A percentile compares a stretch with the other conserved stretches of the same genome.
These are phyloP conservation scores for Lepidurus arcticus DNA, from an alignment of 1,140 invertebrate species.

Conservation along the genomic window DNA sequence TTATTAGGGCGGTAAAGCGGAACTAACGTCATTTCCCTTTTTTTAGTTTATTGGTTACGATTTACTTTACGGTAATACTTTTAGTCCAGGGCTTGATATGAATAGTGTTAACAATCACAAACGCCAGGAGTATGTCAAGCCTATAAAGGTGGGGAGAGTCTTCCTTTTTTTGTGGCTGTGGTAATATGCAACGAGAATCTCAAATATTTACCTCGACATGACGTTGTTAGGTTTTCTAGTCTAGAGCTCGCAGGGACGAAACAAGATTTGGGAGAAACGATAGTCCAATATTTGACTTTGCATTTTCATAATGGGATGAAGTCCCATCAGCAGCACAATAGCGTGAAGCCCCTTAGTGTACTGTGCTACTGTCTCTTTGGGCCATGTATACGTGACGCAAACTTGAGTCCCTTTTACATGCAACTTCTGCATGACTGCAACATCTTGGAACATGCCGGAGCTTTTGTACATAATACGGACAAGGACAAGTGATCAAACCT, in stretches of 20 bases:
- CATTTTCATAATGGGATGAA: background rate
- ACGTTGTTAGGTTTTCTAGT: background rate
- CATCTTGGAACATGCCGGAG: background rate
- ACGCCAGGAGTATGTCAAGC: too few species aligned
- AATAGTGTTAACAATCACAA: too few species aligned
- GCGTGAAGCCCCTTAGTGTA: background rate
- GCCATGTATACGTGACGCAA: background rate
- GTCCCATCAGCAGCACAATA: constrained; percentile 12
- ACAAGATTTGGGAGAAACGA: background rate
- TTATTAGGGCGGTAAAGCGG: background rate
- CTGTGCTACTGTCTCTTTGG: background rate
- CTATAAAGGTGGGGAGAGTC: too few species aligned
- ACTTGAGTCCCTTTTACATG: background rate
- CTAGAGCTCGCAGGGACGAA: background rate
- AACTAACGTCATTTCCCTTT: constrained; percentile 13
- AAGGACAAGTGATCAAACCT: background rate
- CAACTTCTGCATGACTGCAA: background rate
- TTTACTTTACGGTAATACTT: background rate
- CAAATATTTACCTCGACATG: background rate
- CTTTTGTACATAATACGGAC: background rate
- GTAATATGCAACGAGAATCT: too few species aligned
- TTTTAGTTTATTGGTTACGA: background rate
- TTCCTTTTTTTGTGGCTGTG: too few species aligned
- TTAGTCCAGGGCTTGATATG: background rate
- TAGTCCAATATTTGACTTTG: constrained; percentile 9